Evolutionary conservation across 2,113 vertebrate genomes (phyloP).

Genomic region (Gadus chalcogrammus): DNA sequence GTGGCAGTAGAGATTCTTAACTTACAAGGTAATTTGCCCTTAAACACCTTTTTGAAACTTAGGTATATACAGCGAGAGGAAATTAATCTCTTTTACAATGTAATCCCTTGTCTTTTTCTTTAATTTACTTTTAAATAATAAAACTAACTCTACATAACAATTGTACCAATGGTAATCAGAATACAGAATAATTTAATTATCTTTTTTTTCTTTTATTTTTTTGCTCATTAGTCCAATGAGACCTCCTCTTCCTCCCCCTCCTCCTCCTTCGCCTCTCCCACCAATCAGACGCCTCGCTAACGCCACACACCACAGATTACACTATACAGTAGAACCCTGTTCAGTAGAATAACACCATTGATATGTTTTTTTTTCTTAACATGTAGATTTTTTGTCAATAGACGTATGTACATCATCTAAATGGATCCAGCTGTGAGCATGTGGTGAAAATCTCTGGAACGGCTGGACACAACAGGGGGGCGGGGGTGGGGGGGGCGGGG

Average conservation of each 20-base stretch:
- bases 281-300: slow-evolving; percentile 51
- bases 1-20: slow-evolving; percentile 64
- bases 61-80: slow-evolving; percentile 71
- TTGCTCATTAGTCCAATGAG: slow-evolving; percentile 58
- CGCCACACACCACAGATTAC: slow-evolving; percentile 68
- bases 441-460: slow-evolving; percentile 64
- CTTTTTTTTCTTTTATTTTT: slow-evolving; percentile 54
- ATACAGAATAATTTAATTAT: slow-evolving; percentile 58
- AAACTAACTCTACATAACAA: slow-evolving; percentile 74
- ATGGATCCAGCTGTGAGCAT: slow-evolving; percentile 65
- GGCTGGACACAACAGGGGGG: neutral
- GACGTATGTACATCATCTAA: slow-evolving; percentile 70
- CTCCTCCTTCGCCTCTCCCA: neutral
- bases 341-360: slow-evolving; percentile 72
- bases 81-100: slow-evolving; percentile 51
- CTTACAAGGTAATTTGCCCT: slow-evolving; percentile 44
- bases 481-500: slow-evolving; percentile 18
- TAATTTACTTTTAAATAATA: slow-evolving; percentile 71
- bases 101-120: slow-evolving; percentile 37
- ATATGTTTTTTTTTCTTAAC: slow-evolving; percentile 72
- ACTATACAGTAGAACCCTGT: slow-evolving; percentile 74
- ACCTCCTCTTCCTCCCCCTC: neutral
- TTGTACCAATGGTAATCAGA: slow-evolving; percentile 63
- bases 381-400: slow-evolving; percentile 65
- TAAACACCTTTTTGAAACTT: slow-evolving; percentile 62